Conservation (phyloP, 2,888 invertebrate genomes). For the Mimas tiliae region DNA sequence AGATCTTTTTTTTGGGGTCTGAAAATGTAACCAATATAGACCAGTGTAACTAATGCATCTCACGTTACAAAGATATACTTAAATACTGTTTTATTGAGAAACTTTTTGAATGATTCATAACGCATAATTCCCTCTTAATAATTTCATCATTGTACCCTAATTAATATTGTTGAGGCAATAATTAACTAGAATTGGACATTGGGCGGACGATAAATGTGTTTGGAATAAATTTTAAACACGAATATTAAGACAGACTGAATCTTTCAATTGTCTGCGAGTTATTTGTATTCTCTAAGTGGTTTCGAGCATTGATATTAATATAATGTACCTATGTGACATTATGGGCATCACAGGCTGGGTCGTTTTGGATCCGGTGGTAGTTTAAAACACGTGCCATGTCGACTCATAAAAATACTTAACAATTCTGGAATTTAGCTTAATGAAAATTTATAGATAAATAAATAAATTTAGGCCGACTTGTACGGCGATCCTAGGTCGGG, state of each 20-base stretch:
- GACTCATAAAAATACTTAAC: too few relatives aligned
- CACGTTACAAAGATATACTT: not conserved
- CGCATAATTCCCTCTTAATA: constrained; percentile 49
- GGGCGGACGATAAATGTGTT: constrained; percentile 44
- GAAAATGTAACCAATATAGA: not conserved
- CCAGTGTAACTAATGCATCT: not conserved
- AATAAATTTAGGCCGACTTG: too few relatives aligned
- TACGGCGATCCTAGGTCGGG: too few relatives aligned
- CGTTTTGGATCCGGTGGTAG: too few relatives aligned
- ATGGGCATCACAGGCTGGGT: too few relatives aligned
- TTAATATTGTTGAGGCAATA: constrained; percentile 46
- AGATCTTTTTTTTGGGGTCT: not conserved
- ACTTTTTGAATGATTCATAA: constrained; percentile 42
- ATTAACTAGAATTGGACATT: constrained; percentile 42
- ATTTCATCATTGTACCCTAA: constrained; percentile 52
- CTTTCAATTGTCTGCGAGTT: constrained; percentile 24
- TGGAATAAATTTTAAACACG: constrained; percentile 43
- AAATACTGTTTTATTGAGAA: constrained; percentile 24
- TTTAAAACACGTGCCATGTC: too few relatives aligned
- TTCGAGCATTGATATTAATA: too few relatives aligned
- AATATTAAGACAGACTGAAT: constrained; percentile 32
- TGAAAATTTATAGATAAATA: too few relatives aligned
- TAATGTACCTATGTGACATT: too few relatives aligned
- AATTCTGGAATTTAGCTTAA: too few relatives aligned
- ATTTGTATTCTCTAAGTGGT: constrained; percentile 24